These are phyloP conservation scores for Baryphthengus martii DNA, from an alignment of 2,113 vertebrate species.

Conservation along the genomic window DNA sequence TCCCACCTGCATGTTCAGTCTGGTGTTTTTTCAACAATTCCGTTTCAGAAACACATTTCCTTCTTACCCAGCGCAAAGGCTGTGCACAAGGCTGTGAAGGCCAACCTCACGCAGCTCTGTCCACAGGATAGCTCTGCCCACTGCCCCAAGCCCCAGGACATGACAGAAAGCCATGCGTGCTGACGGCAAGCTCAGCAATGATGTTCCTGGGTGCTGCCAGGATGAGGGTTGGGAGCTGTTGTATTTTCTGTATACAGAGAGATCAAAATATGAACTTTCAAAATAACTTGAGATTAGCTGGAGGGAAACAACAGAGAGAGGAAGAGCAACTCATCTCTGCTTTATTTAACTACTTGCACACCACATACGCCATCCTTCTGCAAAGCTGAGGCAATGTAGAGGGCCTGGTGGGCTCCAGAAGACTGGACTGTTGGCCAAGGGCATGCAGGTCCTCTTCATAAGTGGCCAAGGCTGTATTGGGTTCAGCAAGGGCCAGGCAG, in stretches of 20 bases:
- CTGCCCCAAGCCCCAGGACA: not conserved
- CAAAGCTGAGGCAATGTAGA: not conserved
- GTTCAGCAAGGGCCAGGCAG: rapidly evolving
- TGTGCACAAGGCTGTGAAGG: rapidly evolving
- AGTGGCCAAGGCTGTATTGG: not conserved
- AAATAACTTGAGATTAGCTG: not conserved
- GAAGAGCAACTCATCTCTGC: not conserved
- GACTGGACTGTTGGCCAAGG: not conserved
- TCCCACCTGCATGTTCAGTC: rapidly evolving
- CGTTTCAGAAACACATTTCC: not conserved
- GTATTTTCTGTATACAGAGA: not conserved
- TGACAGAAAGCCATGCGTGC: not conserved
- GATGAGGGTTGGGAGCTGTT: not conserved
- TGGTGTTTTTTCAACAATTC: not conserved
- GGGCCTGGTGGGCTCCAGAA: not conserved
- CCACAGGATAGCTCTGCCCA: not conserved
- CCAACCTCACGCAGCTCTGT: not conserved
- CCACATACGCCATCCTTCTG: rapidly evolving
- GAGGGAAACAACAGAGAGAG: not conserved
- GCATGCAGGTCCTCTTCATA: not conserved
- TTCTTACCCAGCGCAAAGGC: not conserved
- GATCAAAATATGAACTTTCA: not conserved
- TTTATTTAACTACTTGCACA: not conserved
- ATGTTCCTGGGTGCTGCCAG: not conserved
- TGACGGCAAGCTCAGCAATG: not conserved